Conservation (phyloP, 2,113 vertebrate species). For the Maccullochella peelii region DNA sequence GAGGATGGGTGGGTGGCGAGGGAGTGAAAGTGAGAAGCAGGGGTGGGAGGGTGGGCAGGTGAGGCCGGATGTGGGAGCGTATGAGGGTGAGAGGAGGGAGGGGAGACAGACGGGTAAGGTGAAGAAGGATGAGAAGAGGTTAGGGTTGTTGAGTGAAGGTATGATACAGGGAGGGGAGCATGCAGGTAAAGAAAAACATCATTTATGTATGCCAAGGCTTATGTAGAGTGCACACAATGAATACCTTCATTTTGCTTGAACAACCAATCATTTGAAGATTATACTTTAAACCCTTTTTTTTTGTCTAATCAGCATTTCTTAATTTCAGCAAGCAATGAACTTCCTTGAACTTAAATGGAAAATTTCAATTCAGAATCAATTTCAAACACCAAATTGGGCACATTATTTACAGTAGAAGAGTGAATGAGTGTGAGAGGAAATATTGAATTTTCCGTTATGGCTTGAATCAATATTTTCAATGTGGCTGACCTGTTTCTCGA, state of each 20-base stretch:
- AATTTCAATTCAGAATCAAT: neutral
- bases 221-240: neutral
- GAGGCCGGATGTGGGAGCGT: too few species aligned
- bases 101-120: neutral
- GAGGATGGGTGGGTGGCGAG: neutral
- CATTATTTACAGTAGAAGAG: neutral
- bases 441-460: constrained; percentile 41
- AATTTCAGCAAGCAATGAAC: neutral
- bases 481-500: constrained; percentile 21
- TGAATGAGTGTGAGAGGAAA: neutral
- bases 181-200: neutral
- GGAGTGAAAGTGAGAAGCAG: neutral
- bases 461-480: constrained; percentile 47
- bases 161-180: constrained; percentile 1
- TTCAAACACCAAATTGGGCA: neutral
- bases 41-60: neutral
- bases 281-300: neutral
- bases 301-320: neutral
- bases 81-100: neutral
- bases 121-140: neutral
- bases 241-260: neutral
- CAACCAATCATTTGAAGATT: neutral
- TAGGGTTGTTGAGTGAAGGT: constrained; percentile 5
- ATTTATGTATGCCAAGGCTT: neutral
- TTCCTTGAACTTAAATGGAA: neutral